Evolutionary conservation across 2,888 invertebrate species (phyloP), one percentile per base, ranked within the genome.

Genomic region (Pseudococcus viburni): DNA sequence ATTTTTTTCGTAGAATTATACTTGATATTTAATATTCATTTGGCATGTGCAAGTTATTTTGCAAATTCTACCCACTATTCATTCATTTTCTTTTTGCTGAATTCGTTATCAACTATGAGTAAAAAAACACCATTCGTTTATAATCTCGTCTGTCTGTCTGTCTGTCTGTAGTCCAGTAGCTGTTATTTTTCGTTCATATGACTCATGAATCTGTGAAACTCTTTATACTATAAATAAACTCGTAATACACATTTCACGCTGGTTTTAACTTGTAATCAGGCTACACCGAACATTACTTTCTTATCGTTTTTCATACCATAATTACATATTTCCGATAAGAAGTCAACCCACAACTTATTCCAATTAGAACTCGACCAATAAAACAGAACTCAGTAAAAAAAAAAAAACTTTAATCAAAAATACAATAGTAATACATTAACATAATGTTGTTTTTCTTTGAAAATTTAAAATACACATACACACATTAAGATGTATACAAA

Each of bases 351-450:
- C 19, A 19, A 59, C 9, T 5, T 5, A 15, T 73, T 26, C 2
- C 12, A 2, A 5, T 73, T 1, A 33, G 3, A 64, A 19, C 7
- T 22, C 7, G 0, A 7, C 9, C 5, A 73, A 26, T 12, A 73
- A 73, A 73, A 73, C 8, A 73, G 26, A 33, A 33, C 26, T 22
- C 68, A 12, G 33, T 73, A 73, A 73, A 33, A 33, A 33, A 33
- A 33, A 68, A 73, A 73, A 73, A 73, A 2, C 68, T 73, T 73
- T 73, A 73, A 73, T 73, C 11, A 73, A 73, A 73, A 73, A 73
- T 73, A 73, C 33, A 73, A 59, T 73, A 73, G 26, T 73, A 73
- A 73, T 73, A 73, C 68, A 73, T 73, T 73, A 73, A 73, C 26
- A 5, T 73, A 73, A 19, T 59, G 59, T 73, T 22, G 9, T 64